These are phyloP conservation scores for Anolis carolinensis DNA, from an alignment of 2,113 vertebrate species.

Conservation along the genomic window DNA sequence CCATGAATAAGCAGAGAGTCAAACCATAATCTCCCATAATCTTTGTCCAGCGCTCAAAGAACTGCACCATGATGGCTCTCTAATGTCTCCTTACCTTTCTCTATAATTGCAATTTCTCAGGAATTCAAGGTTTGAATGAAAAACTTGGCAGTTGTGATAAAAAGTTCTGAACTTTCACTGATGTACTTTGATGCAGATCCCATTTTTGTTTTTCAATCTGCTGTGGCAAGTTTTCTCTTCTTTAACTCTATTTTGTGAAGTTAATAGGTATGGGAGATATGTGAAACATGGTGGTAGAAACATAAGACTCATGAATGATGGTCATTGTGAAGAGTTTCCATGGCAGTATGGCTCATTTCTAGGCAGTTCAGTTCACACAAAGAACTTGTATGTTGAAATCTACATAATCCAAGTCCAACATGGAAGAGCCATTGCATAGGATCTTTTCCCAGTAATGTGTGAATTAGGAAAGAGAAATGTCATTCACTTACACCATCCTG, in stretches of 20 bases:
- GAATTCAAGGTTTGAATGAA: not conserved
- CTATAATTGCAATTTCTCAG: not conserved
- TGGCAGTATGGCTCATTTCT: not conserved
- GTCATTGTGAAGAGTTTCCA: not conserved
- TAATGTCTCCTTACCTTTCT: not conserved
- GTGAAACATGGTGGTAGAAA: not conserved
- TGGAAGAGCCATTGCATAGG: no score
- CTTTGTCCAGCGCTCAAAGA: no score
- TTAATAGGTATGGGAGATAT: not conserved
- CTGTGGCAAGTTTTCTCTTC: not conserved
- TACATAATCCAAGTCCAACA: not conserved
- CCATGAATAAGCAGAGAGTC: no score
- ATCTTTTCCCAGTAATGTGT: no score
- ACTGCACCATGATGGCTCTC: no score
- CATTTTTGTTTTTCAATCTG: not conserved
- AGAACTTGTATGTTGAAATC: not conserved
- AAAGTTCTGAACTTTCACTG: not conserved
- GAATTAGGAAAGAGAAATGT: no score
- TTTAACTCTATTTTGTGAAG: not conserved
- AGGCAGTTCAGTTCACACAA: not conserved
- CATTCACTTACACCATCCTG: no score
- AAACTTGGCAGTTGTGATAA: not conserved
- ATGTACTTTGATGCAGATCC: not conserved
- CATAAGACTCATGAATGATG: not conserved
- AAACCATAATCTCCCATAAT: no score